phyloP scores from a whole-genome alignment of 2,888 invertebrate species.

The Caenorhabditis zanzibari region DNA sequence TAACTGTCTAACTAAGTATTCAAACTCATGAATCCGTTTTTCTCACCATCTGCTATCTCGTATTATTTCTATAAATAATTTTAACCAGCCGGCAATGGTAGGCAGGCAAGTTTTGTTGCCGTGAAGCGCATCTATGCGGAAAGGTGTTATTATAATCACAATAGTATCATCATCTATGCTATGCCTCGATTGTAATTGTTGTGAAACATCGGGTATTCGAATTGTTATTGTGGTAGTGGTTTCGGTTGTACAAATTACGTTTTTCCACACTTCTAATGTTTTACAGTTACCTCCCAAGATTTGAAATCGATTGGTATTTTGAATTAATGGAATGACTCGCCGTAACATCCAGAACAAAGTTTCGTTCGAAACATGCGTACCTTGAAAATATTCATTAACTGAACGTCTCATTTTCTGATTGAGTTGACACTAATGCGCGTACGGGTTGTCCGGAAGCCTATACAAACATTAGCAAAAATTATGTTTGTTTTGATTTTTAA shows the following conservation, averaged over 20 bases:
- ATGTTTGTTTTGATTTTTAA: slow-evolving; percentile 29
- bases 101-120: slow-evolving; percentile 32
- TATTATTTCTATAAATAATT: slow-evolving; percentile 15
- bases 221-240: slow-evolving; percentile 22
- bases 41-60: no score
- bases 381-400: no score
- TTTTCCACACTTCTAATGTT: slow-evolving; percentile 39
- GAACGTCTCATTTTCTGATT: no score
- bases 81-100: not conserved
- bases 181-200: slow-evolving; percentile 36
- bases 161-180: slow-evolving; percentile 40
- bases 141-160: slow-evolving; percentile 55
- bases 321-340: not conserved
- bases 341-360: not conserved
- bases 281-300: slow-evolving; percentile 12
- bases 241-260: slow-evolving; percentile 30
- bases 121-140: slow-evolving; percentile 47
- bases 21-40: not conserved
- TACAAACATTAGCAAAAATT: not conserved
- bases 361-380: not conserved
- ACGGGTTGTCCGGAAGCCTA: slow-evolving; percentile 10
- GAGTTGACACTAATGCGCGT: not conserved
- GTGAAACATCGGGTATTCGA: slow-evolving; percentile 32
- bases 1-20: no score
- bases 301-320: not conserved